Evolutionary conservation across 1,140 invertebrate species (phyloP).

Genomic region (Drosophila guanche): DNA sequence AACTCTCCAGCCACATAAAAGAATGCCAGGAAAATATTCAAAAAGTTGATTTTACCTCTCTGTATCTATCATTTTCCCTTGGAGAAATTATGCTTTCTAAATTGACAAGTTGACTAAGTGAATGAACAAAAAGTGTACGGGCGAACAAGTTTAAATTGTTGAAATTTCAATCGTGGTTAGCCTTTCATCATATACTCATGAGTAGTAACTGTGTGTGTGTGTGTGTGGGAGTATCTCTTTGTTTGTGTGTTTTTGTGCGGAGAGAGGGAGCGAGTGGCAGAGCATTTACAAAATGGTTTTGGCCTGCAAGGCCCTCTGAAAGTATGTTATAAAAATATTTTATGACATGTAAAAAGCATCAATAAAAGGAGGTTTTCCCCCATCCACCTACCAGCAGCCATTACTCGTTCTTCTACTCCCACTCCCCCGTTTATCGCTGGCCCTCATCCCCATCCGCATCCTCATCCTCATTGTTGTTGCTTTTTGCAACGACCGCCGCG

Average conservation of each 20-base stretch:
- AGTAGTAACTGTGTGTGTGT: slow-evolving; percentile 16
- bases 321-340: slow-evolving; percentile 82
- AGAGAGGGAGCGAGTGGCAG: too few species aligned
- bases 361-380: slow-evolving; percentile 72
- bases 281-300: slow-evolving; percentile 62
- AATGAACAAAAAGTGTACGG: slow-evolving; percentile 18
- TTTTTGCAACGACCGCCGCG: slow-evolving; percentile 41
- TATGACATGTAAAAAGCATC: slow-evolving; percentile 81
- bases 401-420: slow-evolving; percentile 19
- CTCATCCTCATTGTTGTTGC: slow-evolving; percentile 26
- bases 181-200: slow-evolving; percentile 62
- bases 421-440: slow-evolving; percentile 44
- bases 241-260: slow-evolving; percentile 21
- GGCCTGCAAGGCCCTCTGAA: slow-evolving; percentile 40
- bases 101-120: slow-evolving; percentile 55
- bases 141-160: slow-evolving; percentile 63
- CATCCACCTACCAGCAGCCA: slow-evolving; percentile 1
- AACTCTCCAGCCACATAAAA: slow-evolving; percentile 30
- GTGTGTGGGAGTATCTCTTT: slow-evolving; percentile 2
- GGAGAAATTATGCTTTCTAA: slow-evolving; percentile 53
- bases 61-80: neutral
- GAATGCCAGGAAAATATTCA: slow-evolving; percentile 35
- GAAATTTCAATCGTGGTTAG: slow-evolving; percentile 59
- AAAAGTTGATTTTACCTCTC: slow-evolving; percentile 16
- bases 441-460: too few species aligned